A percentile compares a stretch with the other conserved stretches of the same genome.
phyloP scores from a whole-genome alignment of 2,113 vertebrate genomes.

The Apteryx owenii region DNA sequence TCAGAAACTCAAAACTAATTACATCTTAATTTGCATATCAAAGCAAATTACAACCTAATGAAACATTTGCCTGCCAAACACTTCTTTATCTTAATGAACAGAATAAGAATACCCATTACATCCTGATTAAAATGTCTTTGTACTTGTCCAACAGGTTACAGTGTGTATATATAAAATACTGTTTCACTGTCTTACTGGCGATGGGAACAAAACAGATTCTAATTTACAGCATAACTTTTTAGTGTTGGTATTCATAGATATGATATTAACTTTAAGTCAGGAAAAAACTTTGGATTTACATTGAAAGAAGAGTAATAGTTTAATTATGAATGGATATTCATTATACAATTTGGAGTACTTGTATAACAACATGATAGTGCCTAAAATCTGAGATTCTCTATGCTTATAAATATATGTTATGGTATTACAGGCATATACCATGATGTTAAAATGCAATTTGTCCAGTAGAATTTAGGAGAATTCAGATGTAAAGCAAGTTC shows the following conservation, averaged over 20 bases:
- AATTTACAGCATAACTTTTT: slow-evolving; percentile 18
- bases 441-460: neutral
- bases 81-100: slow-evolving; percentile 80
- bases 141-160: slow-evolving; percentile 52
- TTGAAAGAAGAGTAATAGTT: neutral
- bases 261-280: neutral
- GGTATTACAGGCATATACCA: neutral
- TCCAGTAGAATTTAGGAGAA: neutral
- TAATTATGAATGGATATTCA: neutral
- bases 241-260: neutral
- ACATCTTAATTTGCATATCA: slow-evolving; percentile 81
- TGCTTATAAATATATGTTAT: neutral
- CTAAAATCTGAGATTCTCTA: neutral
- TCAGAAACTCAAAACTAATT: slow-evolving; percentile 81
- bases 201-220: slow-evolving; percentile 28
- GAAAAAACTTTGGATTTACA: neutral
- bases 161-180: slow-evolving; percentile 1
- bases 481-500: neutral
- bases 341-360: neutral
- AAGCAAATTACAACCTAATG: slow-evolving; percentile 82
- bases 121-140: slow-evolving; percentile 71
- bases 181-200: neutral
- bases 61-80: slow-evolving; percentile 77
- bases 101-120: slow-evolving; percentile 69
- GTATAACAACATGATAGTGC: neutral